Conservation (phyloP, 2,113 vertebrate genomes). For the Mustelus asterias region DNA sequence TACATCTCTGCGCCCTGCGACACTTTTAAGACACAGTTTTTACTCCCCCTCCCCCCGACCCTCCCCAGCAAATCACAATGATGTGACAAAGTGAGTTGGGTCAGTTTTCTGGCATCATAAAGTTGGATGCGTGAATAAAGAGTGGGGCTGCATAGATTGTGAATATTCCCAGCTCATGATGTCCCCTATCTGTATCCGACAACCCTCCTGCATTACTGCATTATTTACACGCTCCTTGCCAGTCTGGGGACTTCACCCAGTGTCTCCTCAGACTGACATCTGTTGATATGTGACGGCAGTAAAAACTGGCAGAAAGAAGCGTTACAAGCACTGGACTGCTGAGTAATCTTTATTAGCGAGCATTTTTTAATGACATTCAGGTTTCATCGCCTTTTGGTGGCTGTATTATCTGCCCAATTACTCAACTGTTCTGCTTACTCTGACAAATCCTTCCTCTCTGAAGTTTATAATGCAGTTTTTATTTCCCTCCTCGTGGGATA, state of each 20-base stretch:
- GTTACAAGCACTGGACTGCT: slow-evolving; percentile 7
- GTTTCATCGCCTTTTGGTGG: slow-evolving; percentile 26
- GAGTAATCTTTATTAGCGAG: slow-evolving; percentile 28
- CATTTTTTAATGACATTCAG: slow-evolving; percentile 28
- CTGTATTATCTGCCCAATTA: slow-evolving; percentile 31
- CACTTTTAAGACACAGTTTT: neutral
- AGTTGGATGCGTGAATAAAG: neutral
- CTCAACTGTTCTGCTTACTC: slow-evolving; percentile 32
- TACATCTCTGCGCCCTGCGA: neutral
- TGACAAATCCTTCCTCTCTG: slow-evolving; percentile 17
- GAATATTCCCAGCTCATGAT: slow-evolving; percentile 22
- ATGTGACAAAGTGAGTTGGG: slow-evolving; percentile 18
- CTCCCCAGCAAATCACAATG: slow-evolving; percentile 4
- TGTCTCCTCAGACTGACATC: slow-evolving; percentile 25
- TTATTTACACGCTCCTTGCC: slow-evolving; percentile 17
- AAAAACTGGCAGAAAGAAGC: neutral
- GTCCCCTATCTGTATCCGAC: neutral
- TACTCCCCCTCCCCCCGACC: neutral
- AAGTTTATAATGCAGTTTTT: slow-evolving; percentile 33
- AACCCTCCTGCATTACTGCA: neutral
- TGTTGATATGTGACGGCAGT: slow-evolving; percentile 32
- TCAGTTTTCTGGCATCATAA: neutral
- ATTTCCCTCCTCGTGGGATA: slow-evolving; percentile 15
- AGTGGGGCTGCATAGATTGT: neutral
- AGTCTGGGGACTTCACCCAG: slow-evolving; percentile 17